Percentiles rank a stretch among this genome's conserved stretches.
phyloP scores from a whole-genome alignment of 2,113 vertebrate species.

The Perca schrenkii region DNA sequence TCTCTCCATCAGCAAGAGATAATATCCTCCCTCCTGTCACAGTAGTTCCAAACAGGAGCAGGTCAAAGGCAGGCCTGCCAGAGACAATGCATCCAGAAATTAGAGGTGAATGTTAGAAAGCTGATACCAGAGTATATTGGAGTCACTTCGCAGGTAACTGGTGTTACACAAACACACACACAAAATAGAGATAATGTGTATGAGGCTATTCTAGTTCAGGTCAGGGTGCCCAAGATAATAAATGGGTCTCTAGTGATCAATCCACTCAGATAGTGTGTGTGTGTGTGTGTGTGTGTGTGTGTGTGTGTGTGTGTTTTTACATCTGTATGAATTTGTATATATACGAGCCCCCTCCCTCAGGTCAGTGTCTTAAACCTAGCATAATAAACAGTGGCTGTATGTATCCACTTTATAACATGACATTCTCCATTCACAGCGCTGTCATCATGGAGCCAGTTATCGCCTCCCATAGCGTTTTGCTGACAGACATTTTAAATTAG shows the following conservation, averaged over 20 bases:
- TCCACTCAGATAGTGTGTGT: slow-evolving; percentile 30
- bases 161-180: slow-evolving; percentile 5
- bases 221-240: slow-evolving; percentile 35
- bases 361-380: slow-evolving; percentile 55
- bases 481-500: slow-evolving; percentile 82
- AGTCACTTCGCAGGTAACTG: neutral
- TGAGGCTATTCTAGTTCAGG: slow-evolving; percentile 26
- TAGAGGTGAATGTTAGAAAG: slow-evolving; percentile 35
- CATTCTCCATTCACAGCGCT: slow-evolving; percentile 70
- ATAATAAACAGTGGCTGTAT: slow-evolving; percentile 69
- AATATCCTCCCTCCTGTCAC: neutral
- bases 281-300: slow-evolving; percentile 23
- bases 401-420: slow-evolving; percentile 72
- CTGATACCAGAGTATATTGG: slow-evolving; percentile 12
- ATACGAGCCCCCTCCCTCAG: slow-evolving; percentile 23
- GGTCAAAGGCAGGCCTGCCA: slow-evolving; percentile 21
- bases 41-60: neutral
- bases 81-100: slow-evolving; percentile 12
- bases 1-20: neutral
- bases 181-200: neutral
- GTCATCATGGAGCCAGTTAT: slow-evolving; percentile 75
- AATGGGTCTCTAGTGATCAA: slow-evolving; percentile 53
- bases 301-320: slow-evolving; percentile 41
- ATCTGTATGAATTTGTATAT: slow-evolving; percentile 51
- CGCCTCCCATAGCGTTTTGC: slow-evolving; percentile 71